These are phyloP conservation scores for Achroia grisella DNA, from an alignment of 1,140 invertebrate genomes.

Conservation along the genomic window DNA sequence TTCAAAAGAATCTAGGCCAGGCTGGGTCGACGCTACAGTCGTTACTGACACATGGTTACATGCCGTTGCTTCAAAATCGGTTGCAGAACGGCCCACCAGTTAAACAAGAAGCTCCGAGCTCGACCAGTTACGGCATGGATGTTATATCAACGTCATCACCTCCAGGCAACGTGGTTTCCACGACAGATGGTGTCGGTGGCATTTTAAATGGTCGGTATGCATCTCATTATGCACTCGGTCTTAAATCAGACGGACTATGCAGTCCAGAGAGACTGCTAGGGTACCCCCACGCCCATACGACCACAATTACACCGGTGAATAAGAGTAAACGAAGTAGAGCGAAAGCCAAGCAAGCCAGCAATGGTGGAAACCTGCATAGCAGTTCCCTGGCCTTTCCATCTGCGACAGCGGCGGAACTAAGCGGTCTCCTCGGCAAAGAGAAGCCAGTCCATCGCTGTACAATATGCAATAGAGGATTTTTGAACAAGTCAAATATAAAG, in stretches of 20 bases:
- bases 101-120: slow-evolving; percentile 82
- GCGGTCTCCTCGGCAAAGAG: slow-evolving; percentile 85
- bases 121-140: slow-evolving; percentile 84
- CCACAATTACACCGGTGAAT: slow-evolving; percentile 75
- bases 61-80: slow-evolving; percentile 83
- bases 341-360: slow-evolving; percentile 75
- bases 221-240: slow-evolving; percentile 63
- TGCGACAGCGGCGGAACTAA: slow-evolving; percentile 76
- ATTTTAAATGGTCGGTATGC: slow-evolving; percentile 76
- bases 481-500: slow-evolving; percentile 96
- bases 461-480: slow-evolving; percentile 91
- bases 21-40: slow-evolving; percentile 81
- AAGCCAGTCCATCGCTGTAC: slow-evolving; percentile 92
- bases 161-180: slow-evolving; percentile 77
- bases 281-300: slow-evolving; percentile 81
- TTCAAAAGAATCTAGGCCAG: slow-evolving; percentile 69
- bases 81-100: slow-evolving; percentile 83
- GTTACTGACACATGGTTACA: slow-evolving; percentile 84
- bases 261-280: slow-evolving; percentile 76
- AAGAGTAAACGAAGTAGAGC: slow-evolving; percentile 80
- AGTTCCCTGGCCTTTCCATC: slow-evolving; percentile 73
- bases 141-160: slow-evolving; percentile 79
- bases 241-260: slow-evolving; percentile 69
- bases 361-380: slow-evolving; percentile 42
- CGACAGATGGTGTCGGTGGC: slow-evolving; percentile 77